Conservation (phyloP, 2,797 vertebrate genomes). For the Ctenosaura bakeri region DNA sequence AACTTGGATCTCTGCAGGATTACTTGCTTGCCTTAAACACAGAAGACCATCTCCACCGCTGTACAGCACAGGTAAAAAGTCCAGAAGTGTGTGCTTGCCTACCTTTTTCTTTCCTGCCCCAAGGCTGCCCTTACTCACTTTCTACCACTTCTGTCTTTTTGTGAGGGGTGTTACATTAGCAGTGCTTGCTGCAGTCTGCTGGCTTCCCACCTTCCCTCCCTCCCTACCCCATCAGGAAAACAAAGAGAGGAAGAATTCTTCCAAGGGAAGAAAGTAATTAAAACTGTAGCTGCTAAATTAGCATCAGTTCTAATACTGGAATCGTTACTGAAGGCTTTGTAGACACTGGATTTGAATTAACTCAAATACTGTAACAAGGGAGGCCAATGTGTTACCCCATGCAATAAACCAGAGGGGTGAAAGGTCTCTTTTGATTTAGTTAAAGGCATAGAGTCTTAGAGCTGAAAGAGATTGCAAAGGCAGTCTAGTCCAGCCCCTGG, state of each 20-base stretch:
- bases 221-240: background rate
- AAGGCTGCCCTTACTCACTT: background rate
- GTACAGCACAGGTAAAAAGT: slow-evolving; percentile 89
- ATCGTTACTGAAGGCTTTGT: background rate
- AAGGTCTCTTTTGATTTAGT: background rate
- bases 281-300: background rate
- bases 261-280: background rate
- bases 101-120: background rate
- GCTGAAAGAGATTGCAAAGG: too few relatives aligned
- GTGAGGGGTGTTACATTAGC: background rate
- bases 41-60: slow-evolving; percentile 91
- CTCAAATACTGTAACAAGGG: background rate
- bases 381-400: background rate
- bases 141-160: too few relatives aligned
- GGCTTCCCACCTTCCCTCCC: background rate
- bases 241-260: background rate
- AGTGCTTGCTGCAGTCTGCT: background rate
- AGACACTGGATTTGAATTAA: background rate
- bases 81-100: background rate
- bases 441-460: background rate
- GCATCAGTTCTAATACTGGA: background rate
- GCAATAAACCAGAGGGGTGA: background rate
- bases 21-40: slow-evolving; percentile 96
- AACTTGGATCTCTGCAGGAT: slow-evolving; percentile 91
- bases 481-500: too few relatives aligned